A percentile compares a stretch with the other conserved stretches of the same genome.
Evolutionary conservation across 2,888 invertebrate genomes (phyloP).

Genomic region (Galerucella calmariensis): DNA sequence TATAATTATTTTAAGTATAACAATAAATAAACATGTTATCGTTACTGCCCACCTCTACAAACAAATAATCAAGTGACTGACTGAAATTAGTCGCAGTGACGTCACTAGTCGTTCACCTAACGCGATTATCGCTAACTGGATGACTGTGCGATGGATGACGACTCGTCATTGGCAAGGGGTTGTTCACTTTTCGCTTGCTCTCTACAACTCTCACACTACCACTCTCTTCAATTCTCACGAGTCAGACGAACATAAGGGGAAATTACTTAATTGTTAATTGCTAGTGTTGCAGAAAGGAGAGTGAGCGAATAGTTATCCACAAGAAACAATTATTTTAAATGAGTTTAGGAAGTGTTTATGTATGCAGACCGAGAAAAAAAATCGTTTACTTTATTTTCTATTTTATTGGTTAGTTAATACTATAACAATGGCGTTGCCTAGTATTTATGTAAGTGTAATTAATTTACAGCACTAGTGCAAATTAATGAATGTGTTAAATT

Average conservation of each 20-base stretch:
- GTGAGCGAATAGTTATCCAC: background rate
- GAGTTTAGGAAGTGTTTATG: background rate
- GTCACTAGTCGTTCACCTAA: slow-evolving; percentile 18
- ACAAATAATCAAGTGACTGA: background rate
- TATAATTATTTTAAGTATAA: background rate
- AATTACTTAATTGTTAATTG: slow-evolving; percentile 2
- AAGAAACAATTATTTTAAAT: background rate
- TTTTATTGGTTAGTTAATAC: too few relatives aligned
- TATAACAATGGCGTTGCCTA: too few relatives aligned
- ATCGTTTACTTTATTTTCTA: too few relatives aligned
- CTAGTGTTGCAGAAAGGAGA: background rate
- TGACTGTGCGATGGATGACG: slow-evolving; percentile 21
- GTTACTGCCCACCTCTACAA: background rate
- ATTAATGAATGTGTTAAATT: too few relatives aligned
- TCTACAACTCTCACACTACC: background rate
- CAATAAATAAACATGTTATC: background rate
- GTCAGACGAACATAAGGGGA: background rate
- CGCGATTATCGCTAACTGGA: slow-evolving; percentile 21
- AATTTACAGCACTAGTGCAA: too few relatives aligned
- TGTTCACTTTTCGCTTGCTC: slow-evolving; percentile 16
- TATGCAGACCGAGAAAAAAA: too few relatives aligned
- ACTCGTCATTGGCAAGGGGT: slow-evolving; percentile 7
- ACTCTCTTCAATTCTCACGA: slow-evolving; percentile 4
- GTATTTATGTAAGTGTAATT: too few relatives aligned
- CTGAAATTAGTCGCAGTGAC: slow-evolving; percentile 3